Base-by-base conservation (phyloP, 2,113 vertebrate species). In the Xiphophorus hellerii region DNA sequence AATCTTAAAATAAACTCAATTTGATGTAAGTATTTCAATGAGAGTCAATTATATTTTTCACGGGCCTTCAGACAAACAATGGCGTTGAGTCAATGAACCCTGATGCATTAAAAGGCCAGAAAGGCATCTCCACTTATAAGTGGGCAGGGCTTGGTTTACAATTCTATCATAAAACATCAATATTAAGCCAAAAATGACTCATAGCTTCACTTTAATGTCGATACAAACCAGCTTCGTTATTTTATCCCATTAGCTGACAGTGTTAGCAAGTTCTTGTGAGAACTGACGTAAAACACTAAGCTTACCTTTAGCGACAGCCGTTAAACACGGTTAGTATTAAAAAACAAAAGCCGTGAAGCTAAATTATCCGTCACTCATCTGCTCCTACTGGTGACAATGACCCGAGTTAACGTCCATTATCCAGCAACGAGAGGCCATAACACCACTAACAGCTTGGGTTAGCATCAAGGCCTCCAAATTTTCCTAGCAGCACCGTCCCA, bases 381-480 rank as follows among this genome's bases (percentile, higher is more conserved):
- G 62, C 11, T 13, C 62, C 22, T 61, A 33, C 17, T 27, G 33
- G 1, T 31, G 63, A 66, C 30, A 64, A 71, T 68, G 62, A 80
- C 62, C 66, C 71, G 62, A 73, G 63, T 80, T 79, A 61, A 68
- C 73, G 71, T 83, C 79, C 77, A 91, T 88, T 90, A 79, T 92
- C 87, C 72, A 81, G 87, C 81, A 71, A 87, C 79, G 68, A 87
- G 65, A 85, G 76, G 88, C 74, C 83, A 87, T 67, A 84, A 78
- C 73, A 78, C 77, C 77, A 90, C 81, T 85, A 66, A 54, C 44
- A 79, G 90, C 90, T 90, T 88, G 72, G 67, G 61, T 75, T 91
- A 92, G 85, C 92, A 81, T 74, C 70, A 76, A 93, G 94, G 94
- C 94, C 94, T 94, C 79, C 80, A 48, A 68, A 85, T 75, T 79